Base-by-base conservation (phyloP, 2,888 invertebrate species). In the Strigamia crassipes region DNA sequence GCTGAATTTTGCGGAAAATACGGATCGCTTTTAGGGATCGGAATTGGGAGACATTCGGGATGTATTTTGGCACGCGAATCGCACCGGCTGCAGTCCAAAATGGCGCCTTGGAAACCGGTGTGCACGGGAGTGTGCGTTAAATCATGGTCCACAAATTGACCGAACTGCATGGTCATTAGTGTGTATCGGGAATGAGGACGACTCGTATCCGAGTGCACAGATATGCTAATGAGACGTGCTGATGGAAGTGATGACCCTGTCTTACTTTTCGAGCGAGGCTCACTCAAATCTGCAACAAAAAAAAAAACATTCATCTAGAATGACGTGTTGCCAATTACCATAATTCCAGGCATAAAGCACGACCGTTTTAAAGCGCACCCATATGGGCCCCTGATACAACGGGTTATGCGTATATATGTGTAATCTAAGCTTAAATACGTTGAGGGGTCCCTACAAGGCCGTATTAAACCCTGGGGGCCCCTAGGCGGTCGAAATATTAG, bases 101-200 rank as follows among this genome's bases (percentile, higher is more conserved):
- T 95, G 0, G 95, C 95, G 85, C 96, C 94, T 87, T 94, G 93
- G 90, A 95, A 95, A 85, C 95, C 89, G 85, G 87, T 86, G 82
- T 89, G 88, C 82, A 96, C 95, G 0, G 96, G 97, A 0, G 97
- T 96, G 91, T 96, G 93, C 0, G 97, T 97, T 80, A 98, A 90
- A 87, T 97, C 97, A 89, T 97, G 97, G 88, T 97, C 97, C 23
- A 97, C 88, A 86, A 98, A 89, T 88, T 97, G 97, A 0, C 96
- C 97, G 86, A 93, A 97, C 89, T 97, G 97, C 97, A 97, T 97
- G 61, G 94, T 91, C 94, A 97, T 94, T 21, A 97, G 89, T 0
- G 96, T 94, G 88, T 97, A 96, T 8, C 95, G 90, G 0, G 93
- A 93, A 86, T 96, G 96, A 23, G 96, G 90, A 87, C 96, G 94